phyloP scores from a whole-genome alignment of 2,888 invertebrate genomes.

The Erebia ligea region DNA sequence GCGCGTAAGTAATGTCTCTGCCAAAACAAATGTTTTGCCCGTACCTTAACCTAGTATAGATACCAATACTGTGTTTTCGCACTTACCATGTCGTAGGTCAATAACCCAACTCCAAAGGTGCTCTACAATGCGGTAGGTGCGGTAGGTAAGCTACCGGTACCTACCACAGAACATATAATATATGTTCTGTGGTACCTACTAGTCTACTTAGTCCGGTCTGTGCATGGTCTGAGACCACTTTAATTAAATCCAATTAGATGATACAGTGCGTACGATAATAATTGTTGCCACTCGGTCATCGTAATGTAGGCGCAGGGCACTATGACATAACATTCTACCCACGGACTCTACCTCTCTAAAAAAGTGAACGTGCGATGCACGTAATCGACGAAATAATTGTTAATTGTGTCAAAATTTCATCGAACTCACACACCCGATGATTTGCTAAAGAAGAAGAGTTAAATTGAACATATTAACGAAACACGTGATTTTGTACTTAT shows the following conservation, averaged over 20 bases:
- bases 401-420: slow-evolving; percentile 55
- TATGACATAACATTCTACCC: slow-evolving; percentile 29
- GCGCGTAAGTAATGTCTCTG: too few species aligned
- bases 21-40: too few species aligned
- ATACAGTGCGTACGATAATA: slow-evolving; percentile 17
- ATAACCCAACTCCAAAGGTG: too few species aligned
- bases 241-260: slow-evolving; percentile 12
- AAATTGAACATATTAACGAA: neutral
- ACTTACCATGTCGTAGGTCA: too few species aligned
- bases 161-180: too few species aligned
- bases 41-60: too few species aligned
- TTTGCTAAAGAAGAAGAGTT: slow-evolving; percentile 29
- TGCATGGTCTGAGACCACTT: neutral
- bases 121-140: too few species aligned
- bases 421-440: slow-evolving; percentile 48
- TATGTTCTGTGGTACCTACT: too few species aligned
- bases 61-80: too few species aligned
- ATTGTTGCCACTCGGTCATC: slow-evolving; percentile 3
- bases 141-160: too few species aligned
- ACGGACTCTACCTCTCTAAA: slow-evolving; percentile 50
- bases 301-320: slow-evolving; percentile 27
- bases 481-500: too few species aligned
- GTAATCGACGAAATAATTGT: slow-evolving; percentile 61
- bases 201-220: too few species aligned
- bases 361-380: slow-evolving; percentile 73